Percentiles rank a stretch among this genome's conserved stretches.
phyloP scores from a whole-genome alignment of 2,888 invertebrate genomes.

The Brassicogethes aeneus region DNA sequence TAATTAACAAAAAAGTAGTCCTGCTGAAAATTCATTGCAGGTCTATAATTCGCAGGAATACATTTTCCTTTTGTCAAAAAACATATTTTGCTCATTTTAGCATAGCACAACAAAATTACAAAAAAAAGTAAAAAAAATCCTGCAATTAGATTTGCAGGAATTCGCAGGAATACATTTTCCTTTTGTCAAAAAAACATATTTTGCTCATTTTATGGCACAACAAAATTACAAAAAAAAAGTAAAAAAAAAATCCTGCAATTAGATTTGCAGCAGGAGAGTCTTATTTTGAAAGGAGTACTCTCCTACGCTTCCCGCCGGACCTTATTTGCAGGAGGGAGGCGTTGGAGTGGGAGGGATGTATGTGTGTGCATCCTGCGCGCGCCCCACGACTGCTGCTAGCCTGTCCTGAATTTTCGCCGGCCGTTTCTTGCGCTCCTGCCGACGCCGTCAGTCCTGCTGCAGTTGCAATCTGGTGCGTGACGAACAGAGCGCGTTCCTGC shows the following conservation, averaged over 20 bases:
- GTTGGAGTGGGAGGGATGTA: conserved; percentile 14
- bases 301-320: not conserved
- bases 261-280: conserved; percentile 4
- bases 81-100: no score
- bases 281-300: conserved; percentile 7
- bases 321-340: conserved; percentile 6
- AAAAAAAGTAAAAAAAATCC: no score
- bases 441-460: conserved; percentile 30
- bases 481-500: conserved; percentile 28
- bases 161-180: no score
- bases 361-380: conserved; percentile 38
- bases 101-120: no score
- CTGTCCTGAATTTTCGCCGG: no score
- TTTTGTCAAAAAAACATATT: no score
- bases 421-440: conserved; percentile 13
- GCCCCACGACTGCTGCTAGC: conserved; percentile 29
- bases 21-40: no score
- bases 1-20: no score
- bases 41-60: no score
- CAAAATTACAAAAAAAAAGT: not conserved
- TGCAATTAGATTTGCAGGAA: no score
- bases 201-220: no score
- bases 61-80: no score
- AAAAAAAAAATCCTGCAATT: not conserved
- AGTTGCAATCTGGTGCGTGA: conserved; percentile 36